phyloP scores from a whole-genome alignment of 2,113 vertebrate species.

The Myrmecobius fasciatus region DNA sequence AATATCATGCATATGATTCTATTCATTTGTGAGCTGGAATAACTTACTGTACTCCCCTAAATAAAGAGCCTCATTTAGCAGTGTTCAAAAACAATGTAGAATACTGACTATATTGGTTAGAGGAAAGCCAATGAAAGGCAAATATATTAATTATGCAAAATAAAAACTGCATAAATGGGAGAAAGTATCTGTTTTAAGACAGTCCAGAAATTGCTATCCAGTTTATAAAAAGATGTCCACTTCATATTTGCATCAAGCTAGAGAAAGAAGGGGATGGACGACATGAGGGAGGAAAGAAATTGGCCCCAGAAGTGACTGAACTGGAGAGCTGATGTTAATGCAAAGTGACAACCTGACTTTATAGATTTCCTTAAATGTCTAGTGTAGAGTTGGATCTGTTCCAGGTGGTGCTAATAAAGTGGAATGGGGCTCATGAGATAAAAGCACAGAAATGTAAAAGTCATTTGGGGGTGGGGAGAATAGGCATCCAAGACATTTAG shows the following conservation, averaged over 20 bases:
- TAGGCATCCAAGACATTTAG: constrained; percentile 28
- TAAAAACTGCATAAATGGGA: not conserved
- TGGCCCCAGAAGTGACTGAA: not conserved
- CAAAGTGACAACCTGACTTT: not conserved
- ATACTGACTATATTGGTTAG: not conserved
- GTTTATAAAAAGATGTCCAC: not conserved
- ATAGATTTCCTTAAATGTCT: not conserved
- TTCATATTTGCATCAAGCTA: not conserved
- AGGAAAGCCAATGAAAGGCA: not conserved
- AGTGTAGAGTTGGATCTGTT: not conserved
- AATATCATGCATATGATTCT: not conserved
- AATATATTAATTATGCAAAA: not conserved
- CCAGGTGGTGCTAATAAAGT: constrained; percentile 73
- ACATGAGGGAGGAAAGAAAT: not conserved
- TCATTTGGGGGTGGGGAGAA: constrained; percentile 57
- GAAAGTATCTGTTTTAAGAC: not conserved
- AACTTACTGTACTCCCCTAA: not conserved
- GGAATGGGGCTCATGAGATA: constrained; percentile 62
- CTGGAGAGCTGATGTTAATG: not conserved
- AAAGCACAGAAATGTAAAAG: constrained; percentile 72
- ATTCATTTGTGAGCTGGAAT: not conserved
- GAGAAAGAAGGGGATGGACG: not conserved
- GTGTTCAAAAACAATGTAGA: not conserved
- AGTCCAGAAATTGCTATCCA: not conserved
- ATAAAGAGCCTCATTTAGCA: not conserved